phyloP scores from a whole-genome alignment of 2,797 vertebrate species.

The Gymnoscopelus braueri region DNA sequence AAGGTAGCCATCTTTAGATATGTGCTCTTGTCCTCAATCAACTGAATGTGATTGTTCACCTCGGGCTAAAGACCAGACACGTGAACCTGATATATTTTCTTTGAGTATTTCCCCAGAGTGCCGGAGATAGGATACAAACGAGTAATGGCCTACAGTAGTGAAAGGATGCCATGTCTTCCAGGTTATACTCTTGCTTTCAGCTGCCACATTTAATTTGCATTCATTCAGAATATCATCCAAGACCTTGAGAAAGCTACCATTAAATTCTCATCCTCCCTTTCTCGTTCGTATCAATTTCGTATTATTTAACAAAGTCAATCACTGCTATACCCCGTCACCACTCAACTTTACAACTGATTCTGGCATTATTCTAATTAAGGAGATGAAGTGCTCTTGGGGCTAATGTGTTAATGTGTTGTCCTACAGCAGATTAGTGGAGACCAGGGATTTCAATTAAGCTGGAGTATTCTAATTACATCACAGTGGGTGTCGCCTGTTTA shows the following conservation, averaged over 20 bases:
- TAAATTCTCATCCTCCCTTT: neutral
- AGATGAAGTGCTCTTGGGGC: slow-evolving; percentile 65
- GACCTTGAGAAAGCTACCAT: slow-evolving; percentile 22
- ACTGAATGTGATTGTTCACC: slow-evolving; percentile 55
- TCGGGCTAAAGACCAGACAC: slow-evolving; percentile 55
- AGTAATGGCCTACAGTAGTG: slow-evolving; percentile 21
- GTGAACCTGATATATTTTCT: slow-evolving; percentile 49
- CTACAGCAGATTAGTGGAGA: slow-evolving; percentile 63
- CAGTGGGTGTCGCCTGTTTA: slow-evolving; percentile 62
- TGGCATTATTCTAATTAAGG: slow-evolving; percentile 70
- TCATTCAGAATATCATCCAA: slow-evolving; percentile 46
- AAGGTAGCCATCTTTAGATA: slow-evolving; percentile 42
- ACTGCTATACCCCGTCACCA: slow-evolving; percentile 26
- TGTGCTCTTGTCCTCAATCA: slow-evolving; percentile 64
- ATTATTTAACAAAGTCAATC: slow-evolving; percentile 36
- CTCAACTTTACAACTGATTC: slow-evolving; percentile 40
- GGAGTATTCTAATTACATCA: slow-evolving; percentile 74
- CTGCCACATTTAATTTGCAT: slow-evolving; percentile 8
- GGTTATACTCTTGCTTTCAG: neutral
- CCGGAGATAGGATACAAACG: slow-evolving; percentile 22
- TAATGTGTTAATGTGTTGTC: slow-evolving; percentile 76
- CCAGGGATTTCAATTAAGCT: slow-evolving; percentile 47
- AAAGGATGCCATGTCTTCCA: slow-evolving; percentile 27
- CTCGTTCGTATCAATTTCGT: no score
- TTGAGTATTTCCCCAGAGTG: slow-evolving; percentile 56